Percentiles rank a stretch among this genome's conserved stretches.
These are phyloP conservation scores for Eutrigla gurnardus DNA, from an alignment of 2,797 vertebrate species.

Conservation along the genomic window DNA sequence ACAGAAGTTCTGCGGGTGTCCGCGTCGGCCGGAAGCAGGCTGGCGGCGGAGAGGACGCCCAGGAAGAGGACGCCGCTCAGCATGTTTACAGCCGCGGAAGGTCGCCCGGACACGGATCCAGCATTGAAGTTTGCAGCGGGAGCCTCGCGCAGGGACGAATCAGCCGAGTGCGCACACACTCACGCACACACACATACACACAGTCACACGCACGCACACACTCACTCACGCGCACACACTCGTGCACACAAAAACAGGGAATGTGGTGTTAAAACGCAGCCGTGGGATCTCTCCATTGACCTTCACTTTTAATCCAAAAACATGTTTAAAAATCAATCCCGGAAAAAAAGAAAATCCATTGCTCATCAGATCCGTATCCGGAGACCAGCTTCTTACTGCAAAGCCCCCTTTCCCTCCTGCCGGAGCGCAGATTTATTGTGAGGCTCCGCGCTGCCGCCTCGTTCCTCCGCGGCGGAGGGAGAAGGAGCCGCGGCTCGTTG, in stretches of 20 bases:
- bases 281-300: conserved; percentile 74
- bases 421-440: conserved; percentile 66
- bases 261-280: conserved; percentile 58
- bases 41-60: conserved; percentile 93
- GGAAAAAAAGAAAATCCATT: conserved; percentile 53
- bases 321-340: conserved; percentile 32
- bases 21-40: conserved; percentile 87
- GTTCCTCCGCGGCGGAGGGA: too few species aligned
- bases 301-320: conserved; percentile 66
- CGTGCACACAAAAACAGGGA: conserved; percentile 24
- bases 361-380: conserved; percentile 38
- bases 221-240: conserved; percentile 12
- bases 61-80: conserved; percentile 95
- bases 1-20: conserved; percentile 95
- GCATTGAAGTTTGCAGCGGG: conserved; percentile 72
- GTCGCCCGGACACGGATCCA: conserved; percentile 72
- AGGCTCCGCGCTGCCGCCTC: conserved; percentile 53
- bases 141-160: conserved; percentile 37
- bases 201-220: not conserved
- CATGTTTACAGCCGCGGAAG: conserved; percentile 90
- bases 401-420: conserved; percentile 37
- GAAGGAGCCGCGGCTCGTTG: too few species aligned
- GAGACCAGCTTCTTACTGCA: conserved; percentile 63
- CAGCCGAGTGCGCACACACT: conserved; percentile 14
- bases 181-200: conserved; percentile 10